A percentile compares a stretch with the other conserved stretches of the same genome.
These are phyloP conservation scores for Apodemus speciosus DNA, from an alignment of 2,113 vertebrate genomes.

Conservation along the genomic window DNA sequence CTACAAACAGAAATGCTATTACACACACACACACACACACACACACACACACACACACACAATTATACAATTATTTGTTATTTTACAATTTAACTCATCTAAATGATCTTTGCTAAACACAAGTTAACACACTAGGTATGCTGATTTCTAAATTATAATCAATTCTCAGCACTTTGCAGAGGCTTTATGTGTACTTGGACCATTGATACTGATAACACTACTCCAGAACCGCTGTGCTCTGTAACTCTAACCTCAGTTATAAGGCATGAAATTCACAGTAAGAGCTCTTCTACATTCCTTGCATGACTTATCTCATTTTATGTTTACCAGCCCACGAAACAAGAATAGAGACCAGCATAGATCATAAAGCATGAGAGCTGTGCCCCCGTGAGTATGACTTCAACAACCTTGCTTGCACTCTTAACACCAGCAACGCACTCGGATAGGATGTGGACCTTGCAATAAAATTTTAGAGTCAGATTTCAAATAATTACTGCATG, in stretches of 20 bases:
- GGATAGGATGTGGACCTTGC: neutral
- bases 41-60: neutral
- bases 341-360: neutral
- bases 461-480: conserved; percentile 21
- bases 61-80: neutral
- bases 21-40: neutral
- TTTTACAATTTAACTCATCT: neutral
- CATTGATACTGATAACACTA: neutral
- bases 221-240: neutral
- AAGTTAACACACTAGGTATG: neutral
- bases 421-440: neutral
- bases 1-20: neutral
- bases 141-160: neutral
- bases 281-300: neutral
- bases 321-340: neutral
- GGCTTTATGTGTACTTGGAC: neutral
- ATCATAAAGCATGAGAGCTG: neutral
- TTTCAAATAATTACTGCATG: conserved; percentile 6
- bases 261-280: neutral
- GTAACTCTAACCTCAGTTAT: neutral
- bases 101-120: neutral
- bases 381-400: neutral
- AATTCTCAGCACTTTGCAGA: neutral
- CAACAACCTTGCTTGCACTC: neutral
- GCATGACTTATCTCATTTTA: neutral